Evolutionary conservation across 2,797 vertebrate species (phyloP).

Genomic region (Otolemur crassicaudatus): DNA sequence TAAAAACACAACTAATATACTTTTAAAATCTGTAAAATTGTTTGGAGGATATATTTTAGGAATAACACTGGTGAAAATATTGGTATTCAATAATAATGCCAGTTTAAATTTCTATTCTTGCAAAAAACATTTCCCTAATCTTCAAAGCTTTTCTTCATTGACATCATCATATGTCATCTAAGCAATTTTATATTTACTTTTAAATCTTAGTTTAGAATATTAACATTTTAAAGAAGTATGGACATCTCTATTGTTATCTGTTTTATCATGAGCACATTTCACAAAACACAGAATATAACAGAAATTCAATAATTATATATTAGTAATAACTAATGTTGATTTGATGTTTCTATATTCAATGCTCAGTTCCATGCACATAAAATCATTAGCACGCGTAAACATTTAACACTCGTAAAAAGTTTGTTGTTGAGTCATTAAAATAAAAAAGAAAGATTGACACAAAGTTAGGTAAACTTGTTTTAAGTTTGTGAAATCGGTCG

Average conservation of each 20-base stretch:
- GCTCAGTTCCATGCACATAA: background rate
- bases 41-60: background rate
- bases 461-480: background rate
- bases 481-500: background rate
- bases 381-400: background rate
- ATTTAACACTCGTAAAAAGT: background rate
- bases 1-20: background rate
- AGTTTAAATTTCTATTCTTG: background rate
- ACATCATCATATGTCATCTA: background rate
- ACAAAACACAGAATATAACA: background rate
- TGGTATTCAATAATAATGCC: background rate
- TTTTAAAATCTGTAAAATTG: background rate
- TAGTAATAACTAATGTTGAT: background rate
- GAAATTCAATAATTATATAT: background rate
- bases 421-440: background rate
- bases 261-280: background rate
- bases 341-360: background rate
- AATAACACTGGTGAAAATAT: background rate
- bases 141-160: background rate
- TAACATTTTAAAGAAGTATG: background rate
- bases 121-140: background rate
- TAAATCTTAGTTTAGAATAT: background rate
- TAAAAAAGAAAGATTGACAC: background rate
- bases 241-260: background rate
- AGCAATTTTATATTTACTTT: background rate